A percentile compares a stretch with the other conserved stretches of the same genome.
Conservation (phyloP, 2,113 vertebrate species). For the Nipponia nippon region DNA sequence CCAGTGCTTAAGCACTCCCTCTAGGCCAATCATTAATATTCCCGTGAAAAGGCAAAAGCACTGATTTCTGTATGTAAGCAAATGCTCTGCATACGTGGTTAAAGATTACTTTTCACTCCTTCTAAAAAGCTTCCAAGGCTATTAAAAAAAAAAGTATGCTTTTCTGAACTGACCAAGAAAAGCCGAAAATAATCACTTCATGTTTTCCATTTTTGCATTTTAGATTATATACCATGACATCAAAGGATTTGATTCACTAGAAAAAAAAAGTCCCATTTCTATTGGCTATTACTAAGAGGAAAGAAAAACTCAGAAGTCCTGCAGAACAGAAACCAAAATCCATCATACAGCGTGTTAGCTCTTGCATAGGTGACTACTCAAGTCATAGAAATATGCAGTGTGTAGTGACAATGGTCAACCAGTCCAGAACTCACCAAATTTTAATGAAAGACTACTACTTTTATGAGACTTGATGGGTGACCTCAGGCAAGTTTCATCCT, state of each 20-base stretch:
- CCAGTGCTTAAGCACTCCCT: not conserved
- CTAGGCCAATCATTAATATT: not conserved
- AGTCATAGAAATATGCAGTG: not conserved
- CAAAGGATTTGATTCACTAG: not conserved
- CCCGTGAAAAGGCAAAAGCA: not conserved
- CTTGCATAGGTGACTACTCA: not conserved
- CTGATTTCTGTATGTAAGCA: not conserved
- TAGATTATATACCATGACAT: not conserved
- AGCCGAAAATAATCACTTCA: not conserved
- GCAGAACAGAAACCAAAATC: not conserved
- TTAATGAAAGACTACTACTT: not conserved
- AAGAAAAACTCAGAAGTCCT: not conserved
- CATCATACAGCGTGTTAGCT: not conserved
- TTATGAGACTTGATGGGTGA: not conserved
- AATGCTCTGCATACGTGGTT: not conserved
- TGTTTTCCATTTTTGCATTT: not conserved
- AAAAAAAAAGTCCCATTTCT: not conserved
- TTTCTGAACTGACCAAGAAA: not conserved
- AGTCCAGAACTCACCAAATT: not conserved
- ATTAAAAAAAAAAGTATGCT: not conserved
- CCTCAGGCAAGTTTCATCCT: not conserved
- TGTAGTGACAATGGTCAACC: not conserved
- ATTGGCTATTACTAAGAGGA: not conserved
- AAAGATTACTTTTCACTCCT: not conserved
- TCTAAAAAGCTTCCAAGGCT: not conserved